phyloP scores from a whole-genome alignment of 1,140 invertebrate genomes.

The Apis dorsata region DNA sequence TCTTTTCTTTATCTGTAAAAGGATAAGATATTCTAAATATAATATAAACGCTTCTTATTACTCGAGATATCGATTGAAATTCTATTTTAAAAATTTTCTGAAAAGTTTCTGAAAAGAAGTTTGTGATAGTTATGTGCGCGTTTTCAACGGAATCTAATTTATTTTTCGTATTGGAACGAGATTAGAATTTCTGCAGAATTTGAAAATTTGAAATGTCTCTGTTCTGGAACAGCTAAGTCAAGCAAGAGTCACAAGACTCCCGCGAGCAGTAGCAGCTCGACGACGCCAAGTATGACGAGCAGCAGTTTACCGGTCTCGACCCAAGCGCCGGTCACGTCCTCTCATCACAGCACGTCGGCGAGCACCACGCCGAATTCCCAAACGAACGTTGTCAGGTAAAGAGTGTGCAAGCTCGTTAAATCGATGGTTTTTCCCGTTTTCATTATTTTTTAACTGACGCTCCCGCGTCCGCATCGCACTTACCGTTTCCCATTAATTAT shows the following conservation, averaged over 20 bases:
- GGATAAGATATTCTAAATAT: too few relatives aligned
- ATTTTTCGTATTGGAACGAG: too few relatives aligned
- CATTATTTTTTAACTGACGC: constrained; percentile 37
- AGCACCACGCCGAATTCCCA: constrained; percentile 76
- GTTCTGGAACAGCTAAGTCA: constrained; percentile 74
- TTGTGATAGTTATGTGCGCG: too few relatives aligned
- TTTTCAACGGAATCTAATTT: neutral
- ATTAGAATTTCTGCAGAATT: neutral
- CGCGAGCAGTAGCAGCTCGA: constrained; percentile 69
- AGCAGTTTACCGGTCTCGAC: constrained; percentile 70
- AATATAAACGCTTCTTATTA: too few relatives aligned
- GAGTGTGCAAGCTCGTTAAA: constrained; percentile 38
- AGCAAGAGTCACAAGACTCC: constrained; percentile 78
- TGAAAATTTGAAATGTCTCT: neutral
- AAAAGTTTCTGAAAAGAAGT: too few relatives aligned
- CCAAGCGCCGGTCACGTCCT: constrained; percentile 73
- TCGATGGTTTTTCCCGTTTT: constrained; percentile 15
- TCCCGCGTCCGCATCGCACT: constrained; percentile 6
- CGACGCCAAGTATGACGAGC: constrained; percentile 71
- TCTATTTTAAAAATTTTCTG: too few relatives aligned
- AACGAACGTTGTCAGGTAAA: constrained; percentile 77
- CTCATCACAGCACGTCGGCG: constrained; percentile 75
- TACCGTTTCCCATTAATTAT: constrained; percentile 50
- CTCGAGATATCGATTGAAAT: too few relatives aligned
- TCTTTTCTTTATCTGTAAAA: too few relatives aligned